Conservation (phyloP, 1,140 invertebrate genomes). For the Drosophila melanogaster region Release_6_plus_ISO1_MT NT_037436.4:15463001-15463500, state of each 20-base stretch:
- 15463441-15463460: too few relatives aligned
- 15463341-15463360: background rate
- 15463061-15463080: slow-evolving; percentile 31
- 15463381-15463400: too few relatives aligned
- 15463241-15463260: slow-evolving; percentile 75
- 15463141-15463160: slow-evolving; percentile 65
- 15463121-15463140: slow-evolving; percentile 42
- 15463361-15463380: too few relatives aligned
- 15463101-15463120: slow-evolving; percentile 53
- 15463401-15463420: too few relatives aligned
- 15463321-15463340: slow-evolving; percentile 11
- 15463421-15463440: too few relatives aligned
- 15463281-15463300: slow-evolving; percentile 66
- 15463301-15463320: slow-evolving; percentile 21
- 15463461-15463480: background rate
- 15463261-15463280: slow-evolving; percentile 70
- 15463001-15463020: slow-evolving; percentile 24
- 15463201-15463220: slow-evolving; percentile 41
- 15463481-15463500: background rate
- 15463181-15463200: slow-evolving; percentile 23
- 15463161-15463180: slow-evolving; percentile 47
- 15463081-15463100: slow-evolving; percentile 70
- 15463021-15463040: slow-evolving; percentile 8
- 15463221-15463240: slow-evolving; percentile 79
- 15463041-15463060: slow-evolving; percentile 34